Base-by-base conservation (phyloP, 2,888 invertebrate species). In the Allacma fusca region DNA sequence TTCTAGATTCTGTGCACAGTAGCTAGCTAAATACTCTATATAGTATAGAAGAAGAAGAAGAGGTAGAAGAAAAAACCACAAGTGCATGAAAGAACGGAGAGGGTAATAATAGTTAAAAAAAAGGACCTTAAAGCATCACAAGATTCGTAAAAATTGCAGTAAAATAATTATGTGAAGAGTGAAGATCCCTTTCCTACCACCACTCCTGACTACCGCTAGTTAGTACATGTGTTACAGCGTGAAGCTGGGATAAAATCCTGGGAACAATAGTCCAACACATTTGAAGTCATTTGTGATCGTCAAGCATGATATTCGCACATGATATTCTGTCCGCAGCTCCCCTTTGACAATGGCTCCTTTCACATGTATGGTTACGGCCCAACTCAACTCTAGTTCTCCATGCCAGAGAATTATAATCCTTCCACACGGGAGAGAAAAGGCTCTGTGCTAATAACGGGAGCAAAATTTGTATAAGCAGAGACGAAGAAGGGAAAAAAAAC, bases 231-330 rank as follows among this genome's bases (percentile, higher is more conserved):
- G 34, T 34, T 34, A 34, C 13, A 62, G 26, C 62, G 26, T 62
- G 26, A 62, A 26, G 26, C 2, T 5, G 62, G 23, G 62, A 62
- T 12, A 62, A 24, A n/a, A 62, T 21, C 21, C 21, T 23, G 62
- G 62, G 62, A 62, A 62, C 23, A 62, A 62, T 24, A 62, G 62
- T 62, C n/a, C 23, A 62, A 62, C 23, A 62, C 62, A 62, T 26
- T 62, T 2, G 62, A 12, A 62, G 62, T 26, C 26, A 62, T 62
- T 62, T 68, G 68, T 19, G 34, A 68, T 43, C 68, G 68, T 68
- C 23, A 29, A 21, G 34, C 68, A 68, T 68, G 68, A 68, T 29
- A 68, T 68, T 68, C 68, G 68, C 68, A 68, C 68, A 68, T 62
- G 62, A 62, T 62, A 62, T 21, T 62, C 24, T 62, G 62, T 62